Base-by-base conservation (phyloP, 2,797 vertebrate species). In the Myotis myotis region DNA sequence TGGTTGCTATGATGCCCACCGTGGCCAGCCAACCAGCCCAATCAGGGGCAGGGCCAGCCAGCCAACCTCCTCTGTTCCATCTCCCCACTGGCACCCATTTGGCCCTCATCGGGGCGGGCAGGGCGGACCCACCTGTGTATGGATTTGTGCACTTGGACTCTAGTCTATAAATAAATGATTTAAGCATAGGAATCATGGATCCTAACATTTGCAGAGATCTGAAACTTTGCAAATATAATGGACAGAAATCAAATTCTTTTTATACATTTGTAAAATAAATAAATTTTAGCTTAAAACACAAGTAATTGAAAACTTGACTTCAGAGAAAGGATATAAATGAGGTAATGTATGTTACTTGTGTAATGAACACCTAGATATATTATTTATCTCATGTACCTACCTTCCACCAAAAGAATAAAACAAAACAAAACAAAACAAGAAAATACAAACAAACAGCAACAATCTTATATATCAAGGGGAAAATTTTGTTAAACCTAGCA, bases 261-360 rank as follows among this genome's bases (percentile, higher is more conserved):
- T 28, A 4, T 82, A 60, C 85, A 92, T 94, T 92, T 85, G 2
- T 36, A 91, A 80, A 97, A 93, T 86, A 92, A 92, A 85, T 68
- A 28, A 60, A 2, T 0, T 30, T 44, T 38, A 33, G 49, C 55
- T 86, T 83, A 93, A 87, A 89, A 89, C 0, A 0, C 0, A 16
- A 76, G 41, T 60, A 47, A 60, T 30, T n/a, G 72, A 8, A 89
- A 83, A 53, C 49, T 62, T 95, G 66, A 80, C 25, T 96, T 78
- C 28, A 71, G 60, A 38, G 38, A 17, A 6, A 2, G 10, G 22
- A 79, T 80, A 76, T 81, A 86, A 71, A 79, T 8, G 22, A 55
- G 1, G 33, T 81, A 89, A 53, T 81, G 6, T 8, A 23, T 70
- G 22, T 84, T 85, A 33, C 22, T 75, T 38, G 19, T 82, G 13